Percentiles rank a stretch among this genome's conserved stretches.
phyloP scores from a whole-genome alignment of 2,113 vertebrate species.

The Neodontobutis hainanensis region DNA sequence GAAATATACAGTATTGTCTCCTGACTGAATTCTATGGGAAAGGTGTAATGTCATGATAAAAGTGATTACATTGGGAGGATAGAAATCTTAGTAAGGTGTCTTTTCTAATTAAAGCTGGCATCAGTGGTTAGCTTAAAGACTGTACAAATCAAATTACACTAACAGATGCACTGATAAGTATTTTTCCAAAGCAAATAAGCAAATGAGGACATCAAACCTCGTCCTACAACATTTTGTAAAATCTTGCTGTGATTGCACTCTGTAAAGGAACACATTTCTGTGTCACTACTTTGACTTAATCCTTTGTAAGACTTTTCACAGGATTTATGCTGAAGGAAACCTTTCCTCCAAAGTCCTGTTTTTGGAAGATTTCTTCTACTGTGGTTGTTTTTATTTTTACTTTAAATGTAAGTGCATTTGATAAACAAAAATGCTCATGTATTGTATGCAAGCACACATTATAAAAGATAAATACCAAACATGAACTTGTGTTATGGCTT shows the following conservation, averaged over 20 bases:
- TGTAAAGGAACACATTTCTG: conserved; percentile 33
- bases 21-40: not conserved
- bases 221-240: conserved; percentile 23
- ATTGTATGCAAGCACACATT: conserved; percentile 46
- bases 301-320: conserved; percentile 23
- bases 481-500: conserved; percentile 4
- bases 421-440: conserved; percentile 42
- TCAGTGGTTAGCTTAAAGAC: conserved; percentile 15
- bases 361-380: conserved; percentile 29
- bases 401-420: conserved; percentile 37
- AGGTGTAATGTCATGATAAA: conserved; percentile 1
- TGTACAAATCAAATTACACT: conserved; percentile 27
- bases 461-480: conserved; percentile 21
- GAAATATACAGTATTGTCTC: not conserved
- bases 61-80: not conserved
- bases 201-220: conserved; percentile 15
- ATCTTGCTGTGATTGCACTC: conserved; percentile 45
- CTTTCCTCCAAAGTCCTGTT: conserved; percentile 13
- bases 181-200: conserved; percentile 35
- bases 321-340: conserved; percentile 20
- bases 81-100: not conserved
- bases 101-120: conserved; percentile 14
- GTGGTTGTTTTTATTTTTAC: conserved; percentile 44
- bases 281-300: conserved; percentile 12
- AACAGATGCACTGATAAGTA: conserved; percentile 46